Evolutionary conservation across 2,113 vertebrate genomes (phyloP).

Genomic region (Alligator mississippiensis): DNA sequence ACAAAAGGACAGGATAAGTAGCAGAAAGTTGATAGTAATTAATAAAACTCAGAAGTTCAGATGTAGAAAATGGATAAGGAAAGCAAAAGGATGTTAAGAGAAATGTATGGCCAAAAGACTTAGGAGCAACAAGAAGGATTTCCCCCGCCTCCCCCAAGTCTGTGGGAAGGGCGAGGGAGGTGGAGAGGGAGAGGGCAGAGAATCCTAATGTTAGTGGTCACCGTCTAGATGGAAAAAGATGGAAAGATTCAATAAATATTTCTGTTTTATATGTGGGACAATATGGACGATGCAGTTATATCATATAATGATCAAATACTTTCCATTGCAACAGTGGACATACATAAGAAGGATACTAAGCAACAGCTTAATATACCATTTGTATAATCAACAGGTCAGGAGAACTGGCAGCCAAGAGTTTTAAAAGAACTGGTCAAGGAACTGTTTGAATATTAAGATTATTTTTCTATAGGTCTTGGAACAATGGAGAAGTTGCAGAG

Average conservation of each 20-base stretch:
- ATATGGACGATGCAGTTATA: not conserved
- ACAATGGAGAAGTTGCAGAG: not conserved
- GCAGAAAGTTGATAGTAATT: not conserved
- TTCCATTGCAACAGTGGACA: not conserved
- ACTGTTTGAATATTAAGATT: not conserved
- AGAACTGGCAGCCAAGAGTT: not conserved
- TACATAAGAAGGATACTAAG: not conserved
- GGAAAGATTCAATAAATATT: slow-evolving; percentile 16
- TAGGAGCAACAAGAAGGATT: not conserved
- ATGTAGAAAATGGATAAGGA: not conserved
- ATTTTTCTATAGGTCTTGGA: not conserved
- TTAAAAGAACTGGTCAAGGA: not conserved
- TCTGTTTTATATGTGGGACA: slow-evolving; percentile 14
- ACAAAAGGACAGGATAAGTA: not conserved
- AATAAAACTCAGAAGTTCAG: not conserved
- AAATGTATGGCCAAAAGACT: not conserved
- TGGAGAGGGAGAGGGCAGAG: too few relatives aligned
- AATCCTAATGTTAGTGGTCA: too few relatives aligned
- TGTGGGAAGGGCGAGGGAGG: not conserved
- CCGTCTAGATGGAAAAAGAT: too few relatives aligned
- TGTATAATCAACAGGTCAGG: slow-evolving; percentile 4
- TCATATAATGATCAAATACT: not conserved
- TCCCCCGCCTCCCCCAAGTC: not conserved
- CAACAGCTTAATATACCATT: not conserved
- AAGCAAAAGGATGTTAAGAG: not conserved